Conservation (phyloP, 2,113 vertebrate genomes). For the Vulpes ferrilata region DNA sequence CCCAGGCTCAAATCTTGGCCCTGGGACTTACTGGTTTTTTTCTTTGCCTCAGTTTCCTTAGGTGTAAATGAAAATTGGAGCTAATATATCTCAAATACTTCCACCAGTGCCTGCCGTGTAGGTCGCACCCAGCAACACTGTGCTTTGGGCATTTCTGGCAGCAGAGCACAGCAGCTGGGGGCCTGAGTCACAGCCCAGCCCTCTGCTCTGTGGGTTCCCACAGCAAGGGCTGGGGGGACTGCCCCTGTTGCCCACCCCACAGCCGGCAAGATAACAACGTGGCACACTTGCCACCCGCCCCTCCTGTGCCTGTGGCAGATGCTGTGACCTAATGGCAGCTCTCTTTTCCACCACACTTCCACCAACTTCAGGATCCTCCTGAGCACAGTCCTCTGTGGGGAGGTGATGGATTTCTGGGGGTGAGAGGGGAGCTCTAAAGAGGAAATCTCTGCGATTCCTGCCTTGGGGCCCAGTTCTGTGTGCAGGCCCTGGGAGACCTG, state of each 20-base stretch:
- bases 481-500: too few relatives aligned
- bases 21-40: background rate
- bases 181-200: background rate
- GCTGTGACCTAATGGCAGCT: background rate
- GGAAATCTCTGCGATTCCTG: background rate
- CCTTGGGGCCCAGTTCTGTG: fast-evolving
- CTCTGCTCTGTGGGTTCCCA: background rate
- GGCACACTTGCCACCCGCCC: background rate
- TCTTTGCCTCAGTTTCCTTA: conserved; percentile 47
- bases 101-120: fast-evolving
- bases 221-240: background rate
- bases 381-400: background rate
- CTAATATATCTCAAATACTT: background rate
- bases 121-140: fast-evolving
- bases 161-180: background rate
- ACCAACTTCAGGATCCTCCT: background rate
- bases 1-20: background rate
- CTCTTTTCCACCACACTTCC: background rate
- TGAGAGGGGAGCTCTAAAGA: background rate
- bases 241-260: background rate
- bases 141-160: background rate
- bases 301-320: background rate
- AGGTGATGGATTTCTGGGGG: background rate
- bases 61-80: background rate
- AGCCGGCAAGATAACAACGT: background rate